Evolutionary conservation across 2,113 vertebrate genomes (phyloP), one percentile per base, ranked within the genome.

Genomic region (Trematocara zebra): DNA sequence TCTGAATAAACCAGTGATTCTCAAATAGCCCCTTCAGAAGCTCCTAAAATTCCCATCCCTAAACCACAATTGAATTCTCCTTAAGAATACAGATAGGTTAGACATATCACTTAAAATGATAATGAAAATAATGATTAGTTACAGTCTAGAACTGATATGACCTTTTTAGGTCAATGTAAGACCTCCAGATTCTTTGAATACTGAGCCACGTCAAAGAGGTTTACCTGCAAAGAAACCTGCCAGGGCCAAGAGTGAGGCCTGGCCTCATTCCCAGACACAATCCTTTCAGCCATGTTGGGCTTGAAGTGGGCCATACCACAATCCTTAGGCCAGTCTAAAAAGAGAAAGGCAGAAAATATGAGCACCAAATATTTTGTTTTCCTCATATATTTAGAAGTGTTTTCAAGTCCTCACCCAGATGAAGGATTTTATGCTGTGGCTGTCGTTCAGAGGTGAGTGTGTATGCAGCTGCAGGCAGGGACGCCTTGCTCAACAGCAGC

Each of bases 151-250:
- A 44, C 11, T 8, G 15, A 17, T 3, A 74, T 0, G 8, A 44
- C 42, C 26, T 40, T 42, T 28, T 40, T 23, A 18, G 7, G 59
- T 26, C 44, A 79, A 67, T 64, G 35, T 33, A 2, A 14, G 52
- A 67, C 8, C 72, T 51, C 9, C 23, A 33, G 15, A 53, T 69
- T 23, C 4, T 33, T 49, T 18, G 23, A 72, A 40, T 7, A 23
- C 23, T 59, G 53, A 87, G 40, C 15, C 17, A 40, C 3, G 2
- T 26, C 49, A 26, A 15, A 17, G 11, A 18, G n/a, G 54, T 44
- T 74, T 95, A 96, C 96, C 96, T 97, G 96, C 87, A 96, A 88
- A n/a, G 96, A 97, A 37, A 97, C 96, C 87, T 97, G 96, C 96
- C 96, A 97, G 42, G 96, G 96, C 96, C 96, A 96, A 9, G 97